Evolutionary conservation across 2,888 invertebrate genomes (phyloP).

Genomic region (Pterostichus madidus): DNA sequence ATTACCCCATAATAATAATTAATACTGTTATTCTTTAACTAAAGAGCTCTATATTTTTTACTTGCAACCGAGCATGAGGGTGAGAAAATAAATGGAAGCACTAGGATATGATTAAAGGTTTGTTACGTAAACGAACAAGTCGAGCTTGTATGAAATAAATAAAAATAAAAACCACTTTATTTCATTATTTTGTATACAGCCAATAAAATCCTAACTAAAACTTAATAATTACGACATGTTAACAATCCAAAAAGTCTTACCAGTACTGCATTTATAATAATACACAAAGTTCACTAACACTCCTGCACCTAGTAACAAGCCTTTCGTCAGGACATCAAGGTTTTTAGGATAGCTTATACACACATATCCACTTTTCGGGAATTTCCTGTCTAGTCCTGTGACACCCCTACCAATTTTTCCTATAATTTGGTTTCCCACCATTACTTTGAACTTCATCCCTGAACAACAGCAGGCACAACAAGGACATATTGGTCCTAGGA

Average conservation of each 20-base stretch:
- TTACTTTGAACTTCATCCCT: neutral
- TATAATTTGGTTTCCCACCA: neutral
- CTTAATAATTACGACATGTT: neutral
- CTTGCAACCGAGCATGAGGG: too few species aligned
- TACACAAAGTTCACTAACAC: slow-evolving; percentile 19
- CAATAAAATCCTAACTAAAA: neutral
- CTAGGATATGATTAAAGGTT: too few species aligned
- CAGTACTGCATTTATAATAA: neutral
- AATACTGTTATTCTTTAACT: too few species aligned
- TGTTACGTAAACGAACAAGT: too few species aligned
- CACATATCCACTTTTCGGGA: neutral
- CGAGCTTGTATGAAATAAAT: too few species aligned
- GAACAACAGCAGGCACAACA: neutral
- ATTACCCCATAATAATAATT: too few species aligned
- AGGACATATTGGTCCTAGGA: neutral
- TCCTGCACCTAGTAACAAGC: neutral
- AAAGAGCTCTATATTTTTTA: too few species aligned
- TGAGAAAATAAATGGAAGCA: too few species aligned
- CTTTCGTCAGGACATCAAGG: neutral
- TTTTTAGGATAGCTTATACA: neutral
- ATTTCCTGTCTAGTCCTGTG: slow-evolving; percentile 3
- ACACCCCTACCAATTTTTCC: neutral
- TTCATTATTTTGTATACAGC: too few species aligned
- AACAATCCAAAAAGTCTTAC: slow-evolving; percentile 12
- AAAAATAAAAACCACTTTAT: too few species aligned